Evolutionary conservation across 2,888 invertebrate species (phyloP), one percentile per base, ranked within the genome.

Genomic region (Lacanobia wlatinum): DNA sequence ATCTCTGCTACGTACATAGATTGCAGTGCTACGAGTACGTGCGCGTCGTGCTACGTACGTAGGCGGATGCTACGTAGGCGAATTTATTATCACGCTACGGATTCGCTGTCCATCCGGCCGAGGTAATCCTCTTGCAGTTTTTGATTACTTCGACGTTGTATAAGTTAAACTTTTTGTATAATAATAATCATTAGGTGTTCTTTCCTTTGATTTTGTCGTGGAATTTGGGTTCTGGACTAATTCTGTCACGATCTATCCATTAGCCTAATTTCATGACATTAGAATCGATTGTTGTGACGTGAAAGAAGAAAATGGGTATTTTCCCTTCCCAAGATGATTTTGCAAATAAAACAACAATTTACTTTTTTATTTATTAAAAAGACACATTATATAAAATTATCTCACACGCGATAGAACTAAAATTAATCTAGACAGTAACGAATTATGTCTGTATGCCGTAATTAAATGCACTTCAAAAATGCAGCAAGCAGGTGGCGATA

Each of bases 401-500:
- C 76, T 81, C 82, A 88, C 90, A 91, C 89, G 87, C 77, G 73
- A 77, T 84, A 83, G 77, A 85, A 84, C 83, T 88, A 89, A 72
- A 78, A 80, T 84, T 79, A 84, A 85, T 84, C 84, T 80, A 85
- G 75, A 82, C 76, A 74, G 68, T 78, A 70, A 83, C 65, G 81
- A 84, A 81, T 83, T 82, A 73, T 78, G 65, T 77, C 61, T 85
- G 83, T 87, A 83, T 83, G 86, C 85, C 86, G 87, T 86, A 88
- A 85, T 85, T 91, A 92, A 91, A 92, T 91, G 92, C 92, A 90
- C 86, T 88, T 87, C 78, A 83, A 90, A 89, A 90, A 89, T 89
- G 88, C 89, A 91, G 89, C 85, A 84, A 86, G 85, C 84, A 83
- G 75, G 75, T 78, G 82, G 80, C 64, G 67, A 76, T 69, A 67